These are phyloP conservation scores for Cygnus olor DNA, from an alignment of 2,797 vertebrate species.

Conservation along the genomic window DNA sequence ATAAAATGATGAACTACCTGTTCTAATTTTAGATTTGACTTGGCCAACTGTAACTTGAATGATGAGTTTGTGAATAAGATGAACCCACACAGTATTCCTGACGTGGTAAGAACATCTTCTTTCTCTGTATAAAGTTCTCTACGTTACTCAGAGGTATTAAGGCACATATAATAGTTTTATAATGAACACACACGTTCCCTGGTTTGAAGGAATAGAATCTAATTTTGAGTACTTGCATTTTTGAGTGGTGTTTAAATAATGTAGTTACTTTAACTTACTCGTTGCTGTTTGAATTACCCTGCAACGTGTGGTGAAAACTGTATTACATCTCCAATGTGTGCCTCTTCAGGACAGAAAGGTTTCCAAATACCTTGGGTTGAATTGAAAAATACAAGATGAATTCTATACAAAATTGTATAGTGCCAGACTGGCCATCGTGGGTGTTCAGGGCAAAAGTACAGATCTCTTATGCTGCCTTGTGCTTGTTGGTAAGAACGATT, in stretches of 20 bases:
- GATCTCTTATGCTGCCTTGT: background rate
- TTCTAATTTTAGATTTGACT: constrained; percentile 86
- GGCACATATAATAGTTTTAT: background rate
- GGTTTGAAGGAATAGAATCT: background rate
- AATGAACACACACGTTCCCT: accelerated
- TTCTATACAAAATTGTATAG: accelerated
- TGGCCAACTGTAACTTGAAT: constrained; percentile 95
- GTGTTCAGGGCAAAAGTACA: background rate
- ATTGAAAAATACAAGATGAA: background rate
- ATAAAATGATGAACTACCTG: background rate
- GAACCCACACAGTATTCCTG: constrained; percentile 90
- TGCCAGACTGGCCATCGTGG: background rate
- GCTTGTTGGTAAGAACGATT: background rate
- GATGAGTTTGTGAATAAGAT: constrained; percentile 96
- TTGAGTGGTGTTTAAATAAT: background rate
- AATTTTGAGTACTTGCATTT: background rate
- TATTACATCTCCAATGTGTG: accelerated
- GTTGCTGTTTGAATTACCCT: background rate
- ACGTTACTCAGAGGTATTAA: accelerated
- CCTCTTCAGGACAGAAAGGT: background rate
- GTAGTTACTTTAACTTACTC: background rate
- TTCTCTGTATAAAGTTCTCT: background rate
- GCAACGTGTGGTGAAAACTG: background rate
- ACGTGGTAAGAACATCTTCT: constrained; percentile 86
- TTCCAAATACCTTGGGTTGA: background rate